Conservation (phyloP, 2,113 vertebrate genomes). For the Tor tambroides region DNA sequence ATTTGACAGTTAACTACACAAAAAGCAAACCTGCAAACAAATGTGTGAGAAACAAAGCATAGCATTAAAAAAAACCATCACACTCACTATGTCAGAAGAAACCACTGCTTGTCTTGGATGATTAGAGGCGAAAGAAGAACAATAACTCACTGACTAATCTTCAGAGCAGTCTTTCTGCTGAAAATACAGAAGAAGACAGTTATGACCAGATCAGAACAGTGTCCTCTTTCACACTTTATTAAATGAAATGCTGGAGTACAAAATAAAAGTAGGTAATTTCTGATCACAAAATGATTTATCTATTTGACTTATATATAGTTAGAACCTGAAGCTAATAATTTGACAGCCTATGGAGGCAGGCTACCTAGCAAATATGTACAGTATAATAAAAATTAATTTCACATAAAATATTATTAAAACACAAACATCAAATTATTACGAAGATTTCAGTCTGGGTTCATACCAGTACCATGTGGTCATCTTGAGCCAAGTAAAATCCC, state of each 20-base stretch:
- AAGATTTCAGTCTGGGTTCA: not conserved
- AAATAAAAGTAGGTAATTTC: not conserved
- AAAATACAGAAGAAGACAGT: not conserved
- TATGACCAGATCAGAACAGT: not conserved
- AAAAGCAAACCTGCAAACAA: not conserved
- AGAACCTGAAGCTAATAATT: not conserved
- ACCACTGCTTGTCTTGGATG: not conserved
- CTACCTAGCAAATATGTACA: not conserved
- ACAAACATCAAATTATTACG: not conserved
- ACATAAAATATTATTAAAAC: not conserved
- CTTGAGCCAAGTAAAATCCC: not conserved
- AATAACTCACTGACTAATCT: not conserved
- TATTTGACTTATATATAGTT: not conserved
- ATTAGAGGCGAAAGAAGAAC: not conserved
- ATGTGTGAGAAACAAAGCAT: not conserved
- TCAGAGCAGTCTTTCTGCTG: not conserved
- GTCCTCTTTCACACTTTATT: not conserved
- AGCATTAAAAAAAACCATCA: not conserved
- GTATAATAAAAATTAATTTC: not conserved
- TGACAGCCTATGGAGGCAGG: not conserved
- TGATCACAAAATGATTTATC: not conserved
- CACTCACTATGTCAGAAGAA: not conserved
- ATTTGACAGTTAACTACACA: not conserved
- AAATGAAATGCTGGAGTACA: not conserved
- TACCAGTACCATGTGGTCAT: not conserved